Evolutionary conservation across 2,888 invertebrate species (phyloP).

Genomic region (Teleogryllus oceanicus): DNA sequence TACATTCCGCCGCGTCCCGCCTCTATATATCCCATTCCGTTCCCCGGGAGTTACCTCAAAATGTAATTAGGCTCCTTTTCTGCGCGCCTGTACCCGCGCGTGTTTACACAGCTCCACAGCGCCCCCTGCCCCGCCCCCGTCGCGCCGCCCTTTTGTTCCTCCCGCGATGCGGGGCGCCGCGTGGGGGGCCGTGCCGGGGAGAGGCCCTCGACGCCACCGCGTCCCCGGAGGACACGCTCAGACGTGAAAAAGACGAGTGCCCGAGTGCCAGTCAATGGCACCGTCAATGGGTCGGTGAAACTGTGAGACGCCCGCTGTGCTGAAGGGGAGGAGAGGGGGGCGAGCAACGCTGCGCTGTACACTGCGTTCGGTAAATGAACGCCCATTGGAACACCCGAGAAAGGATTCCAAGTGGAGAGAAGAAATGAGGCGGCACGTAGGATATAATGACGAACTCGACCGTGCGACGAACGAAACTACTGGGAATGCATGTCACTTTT

Average conservation of each 20-base stretch:
- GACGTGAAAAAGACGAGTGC: neutral
- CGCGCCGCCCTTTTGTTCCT: constrained; percentile 19
- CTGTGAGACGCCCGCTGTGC: neutral
- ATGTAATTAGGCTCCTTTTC: constrained; percentile 39
- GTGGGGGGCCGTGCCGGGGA: neutral
- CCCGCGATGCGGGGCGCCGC: constrained; percentile 11
- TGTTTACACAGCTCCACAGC: constrained; percentile 34
- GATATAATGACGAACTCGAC: too few relatives aligned
- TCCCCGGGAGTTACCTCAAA: constrained; percentile 34
- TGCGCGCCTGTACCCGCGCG: constrained; percentile 26
- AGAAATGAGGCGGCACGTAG: too few relatives aligned
- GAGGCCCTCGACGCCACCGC: neutral
- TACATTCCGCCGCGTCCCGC: constrained; percentile 40
- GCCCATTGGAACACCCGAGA: too few relatives aligned
- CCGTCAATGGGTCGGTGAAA: constrained; percentile 22
- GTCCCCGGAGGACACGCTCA: neutral
- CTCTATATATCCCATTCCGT: constrained; percentile 23
- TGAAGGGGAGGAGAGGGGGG: too few relatives aligned
- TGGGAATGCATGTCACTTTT: too few relatives aligned
- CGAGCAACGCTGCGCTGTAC: too few relatives aligned
- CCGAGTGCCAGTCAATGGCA: constrained; percentile 20
- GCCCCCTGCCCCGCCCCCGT: constrained; percentile 18
- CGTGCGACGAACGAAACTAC: too few relatives aligned
- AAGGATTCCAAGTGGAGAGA: too few relatives aligned
- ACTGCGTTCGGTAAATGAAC: too few relatives aligned